Base-by-base conservation (phyloP, 2,113 vertebrate species). In the Pterocles burchelli region DNA sequence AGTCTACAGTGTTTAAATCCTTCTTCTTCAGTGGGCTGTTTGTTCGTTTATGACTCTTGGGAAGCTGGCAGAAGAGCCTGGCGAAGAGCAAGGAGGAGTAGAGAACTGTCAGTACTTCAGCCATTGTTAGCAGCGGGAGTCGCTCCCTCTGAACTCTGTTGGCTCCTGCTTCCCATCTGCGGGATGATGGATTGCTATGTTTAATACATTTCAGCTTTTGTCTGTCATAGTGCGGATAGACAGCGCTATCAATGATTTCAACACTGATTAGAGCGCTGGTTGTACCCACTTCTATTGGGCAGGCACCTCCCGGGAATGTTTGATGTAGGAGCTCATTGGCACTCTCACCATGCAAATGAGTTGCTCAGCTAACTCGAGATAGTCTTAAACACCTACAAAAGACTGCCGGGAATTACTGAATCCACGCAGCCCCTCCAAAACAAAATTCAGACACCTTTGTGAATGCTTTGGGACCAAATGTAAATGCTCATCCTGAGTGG, bases 191-290 rank as follows among this genome's bases (percentile, higher is more conserved):
- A 98, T 98, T 98, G 98, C 98, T 98, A 93, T 98, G 98, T 98
- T 98, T 98, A 98, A 98, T 98, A 98, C 97, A 98, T 98, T 98
- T 98, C 98, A 98, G 98, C 98, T 98, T 98, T 98, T 98, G 98
- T 98, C 98, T 98, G 98, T 98, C 98, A 97, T 98, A 98, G 98
- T 97, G 96, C 90, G 97, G 98, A 98, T 97, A 98, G 98, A 98
- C 98, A 98, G 97, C 85, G 67, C 97, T 98, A 98, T 98, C 98
- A 98, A 94, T 97, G 98, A 97, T 98, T 97, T 98, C 98, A 98
- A 26, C 96, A 84, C 97, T 95, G 98, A 98, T 98, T 98, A 98
- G 97, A 96, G 95, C 17, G 36, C 93, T 82, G 73, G 95, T 97
- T 96, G 95, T 94, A 96, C 95, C 96, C 89, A 61, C 65, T 97